Conservation (phyloP, 2,888 invertebrate species). For the Ochropleura plecta region DNA sequence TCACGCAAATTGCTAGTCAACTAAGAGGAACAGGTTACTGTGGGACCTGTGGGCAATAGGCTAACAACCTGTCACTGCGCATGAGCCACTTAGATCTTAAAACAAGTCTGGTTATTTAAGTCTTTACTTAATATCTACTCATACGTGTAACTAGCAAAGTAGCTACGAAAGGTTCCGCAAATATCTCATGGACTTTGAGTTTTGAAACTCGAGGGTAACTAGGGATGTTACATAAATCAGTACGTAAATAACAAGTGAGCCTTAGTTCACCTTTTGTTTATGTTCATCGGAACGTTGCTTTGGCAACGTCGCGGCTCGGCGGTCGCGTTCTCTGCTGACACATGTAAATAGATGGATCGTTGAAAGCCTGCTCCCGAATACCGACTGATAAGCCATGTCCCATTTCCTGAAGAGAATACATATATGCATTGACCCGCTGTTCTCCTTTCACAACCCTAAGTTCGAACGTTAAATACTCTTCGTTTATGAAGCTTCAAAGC, state of each 20-base stretch:
- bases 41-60: conserved; percentile 38
- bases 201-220: background rate
- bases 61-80: conserved; percentile 32
- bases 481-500: conserved; percentile 35
- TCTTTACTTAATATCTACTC: conserved; percentile 14
- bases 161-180: background rate
- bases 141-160: background rate
- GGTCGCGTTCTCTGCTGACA: conserved; percentile 45
- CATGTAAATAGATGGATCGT: conserved; percentile 53
- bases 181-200: background rate
- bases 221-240: conserved; percentile 12
- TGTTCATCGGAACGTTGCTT: conserved; percentile 19
- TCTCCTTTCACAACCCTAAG: conserved; percentile 17
- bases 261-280: conserved; percentile 31
- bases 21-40: conserved; percentile 31
- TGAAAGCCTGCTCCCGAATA: conserved; percentile 71
- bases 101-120: conserved; percentile 24
- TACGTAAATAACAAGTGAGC: conserved; percentile 25
- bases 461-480: conserved; percentile 3
- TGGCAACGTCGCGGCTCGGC: conserved; percentile 38
- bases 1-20: conserved; percentile 26
- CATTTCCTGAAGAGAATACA: conserved; percentile 34
- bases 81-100: conserved; percentile 26
- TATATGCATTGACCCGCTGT: conserved; percentile 39
- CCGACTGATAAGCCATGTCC: conserved; percentile 32